A percentile compares a stretch with the other conserved stretches of the same genome.
phyloP scores from a whole-genome alignment of 2,797 vertebrate species.

The Cheracebus regulus region DNA sequence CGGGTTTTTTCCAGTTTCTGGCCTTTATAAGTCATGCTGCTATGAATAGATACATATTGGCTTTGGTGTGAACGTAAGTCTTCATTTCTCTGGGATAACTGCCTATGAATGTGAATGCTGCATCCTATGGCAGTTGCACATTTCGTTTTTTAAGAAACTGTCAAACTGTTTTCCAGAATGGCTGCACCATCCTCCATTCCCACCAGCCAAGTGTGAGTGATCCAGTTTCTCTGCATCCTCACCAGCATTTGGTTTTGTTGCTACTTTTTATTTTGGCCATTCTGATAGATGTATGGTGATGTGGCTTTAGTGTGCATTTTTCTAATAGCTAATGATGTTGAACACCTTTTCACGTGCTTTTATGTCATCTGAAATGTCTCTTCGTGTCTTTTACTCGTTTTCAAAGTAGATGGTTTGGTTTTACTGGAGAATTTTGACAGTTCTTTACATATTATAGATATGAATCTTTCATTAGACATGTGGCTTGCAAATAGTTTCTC shows the following conservation, averaged over 20 bases:
- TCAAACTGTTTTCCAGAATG: not conserved
- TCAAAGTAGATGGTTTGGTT: not conserved
- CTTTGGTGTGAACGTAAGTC: not conserved
- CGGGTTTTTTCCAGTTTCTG: fast-evolving
- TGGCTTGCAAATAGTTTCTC: not conserved
- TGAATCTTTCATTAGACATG: not conserved
- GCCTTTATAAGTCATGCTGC: not conserved
- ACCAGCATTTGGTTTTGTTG: not conserved
- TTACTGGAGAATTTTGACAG: not conserved
- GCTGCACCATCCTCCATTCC: not conserved
- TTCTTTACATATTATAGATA: not conserved
- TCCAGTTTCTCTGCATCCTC: not conserved
- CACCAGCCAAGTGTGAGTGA: not conserved
- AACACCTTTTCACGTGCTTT: not conserved
- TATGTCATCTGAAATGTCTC: not conserved
- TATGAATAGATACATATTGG: fast-evolving
- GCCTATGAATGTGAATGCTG: not conserved
- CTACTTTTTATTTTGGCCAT: not conserved
- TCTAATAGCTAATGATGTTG: fast-evolving
- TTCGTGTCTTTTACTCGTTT: not conserved
- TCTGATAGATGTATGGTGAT: not conserved
- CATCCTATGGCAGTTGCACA: fast-evolving
- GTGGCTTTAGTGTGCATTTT: not conserved
- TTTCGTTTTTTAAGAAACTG: not conserved
- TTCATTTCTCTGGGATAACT: not conserved